Evolutionary conservation across 2,113 vertebrate species (phyloP), one percentile per base, ranked within the genome.

Genomic region (Syrrhaptes paradoxus): DNA sequence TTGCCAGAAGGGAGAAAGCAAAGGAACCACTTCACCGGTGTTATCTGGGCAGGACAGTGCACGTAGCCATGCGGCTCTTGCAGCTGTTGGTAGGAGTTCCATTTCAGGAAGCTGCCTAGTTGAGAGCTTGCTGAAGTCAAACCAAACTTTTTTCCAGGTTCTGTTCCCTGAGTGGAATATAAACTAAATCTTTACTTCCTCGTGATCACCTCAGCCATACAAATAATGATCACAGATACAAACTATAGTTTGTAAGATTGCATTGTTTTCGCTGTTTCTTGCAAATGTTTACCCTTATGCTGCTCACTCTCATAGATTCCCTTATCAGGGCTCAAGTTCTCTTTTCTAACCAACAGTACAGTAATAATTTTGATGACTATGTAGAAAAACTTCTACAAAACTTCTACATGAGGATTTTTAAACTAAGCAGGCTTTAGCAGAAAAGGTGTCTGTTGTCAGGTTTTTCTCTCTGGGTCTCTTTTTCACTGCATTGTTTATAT

Each of bases 1-100:
- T 34, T 70, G 8, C 14, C 16, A 41, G 41, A 80, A 7, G 13
- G 45, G 16, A 55, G 24, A 72, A 83, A 57, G 29, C 49, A 85
- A 51, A 80, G 14, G 20, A 45, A 41, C 7, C 5, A 26, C 26
- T 43, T 79, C 11, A 65, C 10, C 70, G 31, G 31, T 43, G 19
- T 54, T 59, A n/a, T 15, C 9, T 54, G 51, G 20, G 24, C 31
- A 71, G 57, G 31, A 80, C 24, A 4, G 22, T 21, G 28, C 51
- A 45, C 5, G 6, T 38, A 46, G 2, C 5, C 4, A 0, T 68
- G 26, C 3, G 1, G n/a, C 21, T 25, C 12, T 65, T 89, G 32
- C 1, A 2, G 16, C 18, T 61, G 15, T 10, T 65, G 7, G 32
- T 22, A 52, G 21, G 46, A 66, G 41, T 59, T 52, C 9, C 6